Conservation (phyloP, 2,888 invertebrate genomes). For the Leptodirus hochenwartii region DNA sequence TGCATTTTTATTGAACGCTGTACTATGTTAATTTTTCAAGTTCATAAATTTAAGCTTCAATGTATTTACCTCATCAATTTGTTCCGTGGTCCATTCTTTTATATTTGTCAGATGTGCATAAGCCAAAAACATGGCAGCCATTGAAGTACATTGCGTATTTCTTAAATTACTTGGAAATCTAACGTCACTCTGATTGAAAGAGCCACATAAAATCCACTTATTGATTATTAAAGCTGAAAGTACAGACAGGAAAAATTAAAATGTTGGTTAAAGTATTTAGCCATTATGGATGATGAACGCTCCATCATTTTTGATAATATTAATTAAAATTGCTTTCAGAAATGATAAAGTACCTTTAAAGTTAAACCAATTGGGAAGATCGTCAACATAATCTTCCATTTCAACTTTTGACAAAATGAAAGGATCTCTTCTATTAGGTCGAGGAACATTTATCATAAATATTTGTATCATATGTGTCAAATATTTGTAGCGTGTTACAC, state of each 20-base stretch:
- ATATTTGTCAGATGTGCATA: slow-evolving; percentile 20
- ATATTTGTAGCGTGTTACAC: slow-evolving; percentile 23
- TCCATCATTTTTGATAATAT: background rate
- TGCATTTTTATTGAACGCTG: slow-evolving; percentile 6
- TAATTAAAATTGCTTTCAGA: background rate
- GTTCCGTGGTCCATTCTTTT: slow-evolving; percentile 22
- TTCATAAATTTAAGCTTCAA: slow-evolving; percentile 1
- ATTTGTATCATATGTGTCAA: slow-evolving; percentile 22
- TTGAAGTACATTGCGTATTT: slow-evolving; percentile 28
- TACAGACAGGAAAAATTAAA: slow-evolving; percentile 1
- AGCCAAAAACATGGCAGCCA: slow-evolving; percentile 25
- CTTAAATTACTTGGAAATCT: slow-evolving; percentile 22
- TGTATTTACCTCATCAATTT: slow-evolving; percentile 23
- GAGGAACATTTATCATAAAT: slow-evolving; percentile 24
- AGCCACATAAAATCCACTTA: slow-evolving; percentile 26
- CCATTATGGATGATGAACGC: too few species aligned
- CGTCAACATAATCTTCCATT: slow-evolving; percentile 20
- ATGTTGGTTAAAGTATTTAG: too few species aligned
- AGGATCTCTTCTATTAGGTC: slow-evolving; percentile 16
- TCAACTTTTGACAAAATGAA: slow-evolving; percentile 23
- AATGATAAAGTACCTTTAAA: slow-evolving; percentile 20
- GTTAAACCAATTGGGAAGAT: slow-evolving; percentile 22
- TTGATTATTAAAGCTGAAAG: slow-evolving; percentile 11
- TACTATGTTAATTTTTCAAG: slow-evolving; percentile 2
- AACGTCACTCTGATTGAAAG: slow-evolving; percentile 20